These are phyloP conservation scores for Promerops cafer DNA, from an alignment of 2,113 vertebrate species.

Conservation along the genomic window DNA sequence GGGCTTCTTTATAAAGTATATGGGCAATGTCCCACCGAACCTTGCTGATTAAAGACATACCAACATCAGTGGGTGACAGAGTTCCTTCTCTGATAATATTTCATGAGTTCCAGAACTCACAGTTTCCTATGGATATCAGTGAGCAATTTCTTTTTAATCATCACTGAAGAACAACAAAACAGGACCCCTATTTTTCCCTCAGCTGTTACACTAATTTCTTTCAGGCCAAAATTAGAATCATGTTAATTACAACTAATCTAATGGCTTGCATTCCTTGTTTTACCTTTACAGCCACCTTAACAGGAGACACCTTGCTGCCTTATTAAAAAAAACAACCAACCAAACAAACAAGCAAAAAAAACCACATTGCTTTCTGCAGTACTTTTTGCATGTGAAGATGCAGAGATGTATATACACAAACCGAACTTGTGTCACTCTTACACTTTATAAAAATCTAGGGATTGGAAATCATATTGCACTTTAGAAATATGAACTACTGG, in stretches of 20 bases:
- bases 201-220: neutral
- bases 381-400: neutral
- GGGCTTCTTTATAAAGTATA: neutral
- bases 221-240: neutral
- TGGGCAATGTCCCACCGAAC: neutral
- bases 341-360: neutral
- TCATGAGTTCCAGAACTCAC: neutral
- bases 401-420: neutral
- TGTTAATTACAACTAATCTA: neutral
- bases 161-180: neutral
- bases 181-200: neutral
- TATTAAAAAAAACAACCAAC: neutral
- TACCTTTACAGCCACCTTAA: neutral
- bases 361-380: neutral
- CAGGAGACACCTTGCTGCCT: neutral
- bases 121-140: neutral
- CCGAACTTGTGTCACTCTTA: fast-evolving
- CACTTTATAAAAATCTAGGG: neutral
- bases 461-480: neutral
- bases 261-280: neutral
- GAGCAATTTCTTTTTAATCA: neutral
- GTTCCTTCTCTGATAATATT: neutral
- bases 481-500: neutral
- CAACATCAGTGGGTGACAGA: neutral
- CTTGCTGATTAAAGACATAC: neutral